These are phyloP conservation scores for Calephelis nemesis DNA, from an alignment of 1,140 invertebrate species.

Conservation along the genomic window DNA sequence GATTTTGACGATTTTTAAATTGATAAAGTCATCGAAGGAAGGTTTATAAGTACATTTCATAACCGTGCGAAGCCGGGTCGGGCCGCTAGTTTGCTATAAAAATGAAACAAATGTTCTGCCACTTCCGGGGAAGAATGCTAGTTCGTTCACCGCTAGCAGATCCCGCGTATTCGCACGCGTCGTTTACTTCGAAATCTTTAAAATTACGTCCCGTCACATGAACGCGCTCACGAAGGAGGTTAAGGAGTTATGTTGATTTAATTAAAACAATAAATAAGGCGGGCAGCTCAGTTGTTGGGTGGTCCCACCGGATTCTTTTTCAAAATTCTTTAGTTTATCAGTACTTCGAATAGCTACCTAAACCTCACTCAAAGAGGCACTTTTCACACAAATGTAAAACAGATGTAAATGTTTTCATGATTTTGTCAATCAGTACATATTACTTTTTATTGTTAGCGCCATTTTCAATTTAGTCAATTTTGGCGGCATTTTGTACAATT, in stretches of 20 bases:
- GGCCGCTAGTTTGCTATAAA: too few species aligned
- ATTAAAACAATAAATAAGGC: conserved; percentile 69
- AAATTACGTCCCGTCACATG: conserved; percentile 62
- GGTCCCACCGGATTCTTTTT: conserved; percentile 50
- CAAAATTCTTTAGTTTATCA: conserved; percentile 54
- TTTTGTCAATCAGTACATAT: too few species aligned
- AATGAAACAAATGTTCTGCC: neutral
- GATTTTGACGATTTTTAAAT: too few species aligned
- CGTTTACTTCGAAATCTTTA: conserved; percentile 50
- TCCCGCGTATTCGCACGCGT: conserved; percentile 34
- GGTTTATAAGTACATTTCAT: too few species aligned
- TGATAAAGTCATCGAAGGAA: too few species aligned
- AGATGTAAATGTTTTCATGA: too few species aligned
- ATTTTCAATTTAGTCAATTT: too few species aligned
- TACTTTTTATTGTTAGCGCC: too few species aligned
- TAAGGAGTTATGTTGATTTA: conserved; percentile 72
- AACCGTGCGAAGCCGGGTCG: too few species aligned
- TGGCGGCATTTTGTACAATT: too few species aligned
- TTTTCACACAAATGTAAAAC: neutral
- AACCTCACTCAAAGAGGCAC: neutral
- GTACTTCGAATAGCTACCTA: conserved; percentile 41
- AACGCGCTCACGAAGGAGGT: conserved; percentile 43
- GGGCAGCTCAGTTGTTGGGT: conserved; percentile 47
- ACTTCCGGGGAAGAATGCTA: neutral
- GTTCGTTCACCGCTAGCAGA: conserved; percentile 17